Conservation (phyloP, 2,797 vertebrate genomes). For the Enteromius mattozi region DNA sequence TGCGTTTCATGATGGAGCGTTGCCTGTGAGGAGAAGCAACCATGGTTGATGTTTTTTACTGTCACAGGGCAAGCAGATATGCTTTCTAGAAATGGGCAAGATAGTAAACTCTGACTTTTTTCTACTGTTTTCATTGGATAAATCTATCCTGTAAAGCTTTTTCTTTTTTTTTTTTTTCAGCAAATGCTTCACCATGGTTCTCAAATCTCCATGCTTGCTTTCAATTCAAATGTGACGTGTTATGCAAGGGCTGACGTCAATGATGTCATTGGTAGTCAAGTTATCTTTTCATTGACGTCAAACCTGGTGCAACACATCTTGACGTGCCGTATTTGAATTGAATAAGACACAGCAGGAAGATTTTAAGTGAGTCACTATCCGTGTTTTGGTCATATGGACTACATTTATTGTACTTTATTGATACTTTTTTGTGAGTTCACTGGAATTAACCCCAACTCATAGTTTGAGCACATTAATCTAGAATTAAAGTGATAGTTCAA, state of each 20-base stretch:
- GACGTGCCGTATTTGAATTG: background rate
- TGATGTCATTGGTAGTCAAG: background rate
- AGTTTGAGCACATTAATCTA: background rate
- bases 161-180: background rate
- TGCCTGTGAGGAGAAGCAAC: background rate
- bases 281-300: background rate
- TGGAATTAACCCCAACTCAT: background rate
- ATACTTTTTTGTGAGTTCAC: background rate
- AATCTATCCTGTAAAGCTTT: background rate
- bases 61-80: background rate
- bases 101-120: background rate
- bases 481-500: background rate
- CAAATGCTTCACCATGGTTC: background rate
- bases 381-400: background rate
- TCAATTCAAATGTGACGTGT: background rate
- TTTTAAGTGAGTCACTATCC: background rate
- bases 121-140: background rate
- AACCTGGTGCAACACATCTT: background rate
- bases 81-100: background rate
- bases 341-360: background rate
- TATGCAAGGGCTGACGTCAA: background rate
- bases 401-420: background rate
- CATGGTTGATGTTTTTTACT: background rate
- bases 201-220: background rate
- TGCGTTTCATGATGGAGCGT: background rate